Conservation (phyloP, 1,140 invertebrate species). For the Drosophila ironensis region DNA sequence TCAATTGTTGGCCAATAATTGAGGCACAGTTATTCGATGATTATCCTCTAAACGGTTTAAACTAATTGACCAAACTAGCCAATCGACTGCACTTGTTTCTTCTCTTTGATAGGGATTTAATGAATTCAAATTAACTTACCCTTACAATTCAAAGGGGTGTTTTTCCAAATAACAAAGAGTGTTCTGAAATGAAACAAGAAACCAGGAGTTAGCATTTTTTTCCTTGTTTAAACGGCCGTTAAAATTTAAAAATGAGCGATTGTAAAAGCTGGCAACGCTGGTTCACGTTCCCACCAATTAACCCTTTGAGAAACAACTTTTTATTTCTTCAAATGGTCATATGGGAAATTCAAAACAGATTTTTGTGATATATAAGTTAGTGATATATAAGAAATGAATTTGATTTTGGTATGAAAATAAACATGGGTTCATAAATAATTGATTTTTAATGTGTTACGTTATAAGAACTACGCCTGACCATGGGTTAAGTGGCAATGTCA, state of each 20-base stretch:
- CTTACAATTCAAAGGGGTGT: too few species aligned
- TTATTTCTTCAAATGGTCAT: too few species aligned
- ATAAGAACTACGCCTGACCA: too few species aligned
- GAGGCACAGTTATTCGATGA: not conserved
- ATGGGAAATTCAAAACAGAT: too few species aligned
- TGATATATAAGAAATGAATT: too few species aligned
- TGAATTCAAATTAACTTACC: conserved; percentile 27
- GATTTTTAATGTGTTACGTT: too few species aligned
- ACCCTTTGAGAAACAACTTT: too few species aligned
- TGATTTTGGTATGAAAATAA: too few species aligned
- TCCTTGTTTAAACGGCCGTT: conserved; percentile 6
- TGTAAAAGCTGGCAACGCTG: conserved; percentile 37
- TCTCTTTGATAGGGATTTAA: not conserved
- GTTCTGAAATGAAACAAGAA: conserved; percentile 4
- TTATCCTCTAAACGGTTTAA: not conserved
- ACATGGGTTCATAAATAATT: too few species aligned
- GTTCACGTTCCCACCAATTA: too few species aligned
- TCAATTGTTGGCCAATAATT: conserved; percentile 35
- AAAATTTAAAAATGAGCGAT: conserved; percentile 34
- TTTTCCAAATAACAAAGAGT: not conserved
- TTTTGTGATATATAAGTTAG: too few species aligned
- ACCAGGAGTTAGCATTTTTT: not conserved
- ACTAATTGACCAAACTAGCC: too few species aligned
- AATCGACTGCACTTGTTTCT: conserved; percentile 64
- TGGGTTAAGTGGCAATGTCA: conserved; percentile 32